Evolutionary conservation across 2,113 vertebrate genomes (phyloP).

Genomic region (Etheostoma spectabile): DNA sequence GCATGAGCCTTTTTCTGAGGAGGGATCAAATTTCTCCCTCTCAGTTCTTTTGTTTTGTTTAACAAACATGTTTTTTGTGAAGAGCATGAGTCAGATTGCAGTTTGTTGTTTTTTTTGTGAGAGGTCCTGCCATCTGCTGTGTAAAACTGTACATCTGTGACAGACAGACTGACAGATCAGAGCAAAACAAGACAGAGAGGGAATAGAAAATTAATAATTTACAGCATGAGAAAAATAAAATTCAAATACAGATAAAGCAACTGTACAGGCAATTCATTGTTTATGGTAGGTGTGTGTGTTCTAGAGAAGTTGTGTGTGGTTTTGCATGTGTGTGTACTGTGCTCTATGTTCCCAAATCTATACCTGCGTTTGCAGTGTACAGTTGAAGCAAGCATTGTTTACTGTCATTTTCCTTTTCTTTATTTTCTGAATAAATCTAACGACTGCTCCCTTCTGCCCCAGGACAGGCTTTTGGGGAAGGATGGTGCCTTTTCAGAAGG

Average conservation of each 20-base stretch:
- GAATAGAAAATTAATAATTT: not conserved
- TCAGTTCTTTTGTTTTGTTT: slow-evolving; percentile 21
- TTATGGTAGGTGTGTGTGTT: not conserved
- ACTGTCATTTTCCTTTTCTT: not conserved
- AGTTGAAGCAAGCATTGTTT: slow-evolving; percentile 5
- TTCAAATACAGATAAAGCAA: not conserved
- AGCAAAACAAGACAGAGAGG: not conserved
- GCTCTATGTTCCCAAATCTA: not conserved
- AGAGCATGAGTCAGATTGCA: slow-evolving; percentile 25
- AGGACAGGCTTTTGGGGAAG: slow-evolving; percentile 6
- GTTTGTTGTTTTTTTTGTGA: slow-evolving; percentile 36
- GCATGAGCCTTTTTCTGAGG: not conserved
- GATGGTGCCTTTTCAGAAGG: slow-evolving; percentile 17
- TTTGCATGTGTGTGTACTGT: not conserved
- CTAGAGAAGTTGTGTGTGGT: not conserved
- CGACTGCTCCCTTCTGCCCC: not conserved
- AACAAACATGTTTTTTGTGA: slow-evolving; percentile 24
- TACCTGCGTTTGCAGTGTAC: not conserved
- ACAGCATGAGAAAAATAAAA: not conserved
- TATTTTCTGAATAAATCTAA: slow-evolving; percentile 1
- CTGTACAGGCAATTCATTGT: too few species aligned
- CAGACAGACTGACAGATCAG: not conserved
- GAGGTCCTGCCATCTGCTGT: slow-evolving; percentile 49
- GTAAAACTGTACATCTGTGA: slow-evolving; percentile 4
- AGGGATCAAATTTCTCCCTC: not conserved